phyloP scores from a whole-genome alignment of 2,797 vertebrate genomes.

The Tokudaia muenninki region DNA sequence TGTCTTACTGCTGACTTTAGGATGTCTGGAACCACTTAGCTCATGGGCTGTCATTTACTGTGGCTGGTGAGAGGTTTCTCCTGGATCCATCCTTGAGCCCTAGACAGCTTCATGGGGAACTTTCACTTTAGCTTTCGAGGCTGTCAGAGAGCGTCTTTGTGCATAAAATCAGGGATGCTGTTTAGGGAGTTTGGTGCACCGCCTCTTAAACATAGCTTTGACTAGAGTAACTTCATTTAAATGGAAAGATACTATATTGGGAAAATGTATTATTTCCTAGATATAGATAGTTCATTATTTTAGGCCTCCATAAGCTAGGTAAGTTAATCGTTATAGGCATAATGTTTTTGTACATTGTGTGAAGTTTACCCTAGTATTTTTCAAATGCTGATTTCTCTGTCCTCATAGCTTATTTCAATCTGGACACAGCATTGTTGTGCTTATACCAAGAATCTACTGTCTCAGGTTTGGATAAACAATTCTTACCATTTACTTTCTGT shows the following conservation, averaged over 20 bases:
- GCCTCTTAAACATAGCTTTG: neutral
- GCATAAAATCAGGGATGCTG: neutral
- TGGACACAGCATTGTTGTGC: neutral
- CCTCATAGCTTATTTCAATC: neutral
- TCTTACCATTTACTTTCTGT: neutral
- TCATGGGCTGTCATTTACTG: neutral
- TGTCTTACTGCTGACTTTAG: neutral
- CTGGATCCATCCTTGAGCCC: neutral
- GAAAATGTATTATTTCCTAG: neutral
- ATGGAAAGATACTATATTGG: neutral
- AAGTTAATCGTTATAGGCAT: constrained; percentile 33
- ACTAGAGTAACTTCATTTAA: constrained; percentile 22
- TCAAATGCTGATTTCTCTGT: neutral
- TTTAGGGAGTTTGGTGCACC: neutral
- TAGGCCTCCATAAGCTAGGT: constrained; percentile 21
- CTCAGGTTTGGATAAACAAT: neutral
- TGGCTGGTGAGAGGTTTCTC: neutral
- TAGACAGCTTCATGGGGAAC: constrained; percentile 28
- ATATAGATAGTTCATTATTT: constrained; percentile 32
- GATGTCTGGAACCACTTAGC: neutral
- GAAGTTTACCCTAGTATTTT: neutral
- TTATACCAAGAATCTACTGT: neutral
- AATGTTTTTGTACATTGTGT: neutral
- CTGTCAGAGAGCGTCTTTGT: neutral
- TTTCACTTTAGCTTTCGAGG: neutral